Base-by-base conservation (phyloP, 2,113 vertebrate species). In the Cygnus buccinator region DNA sequence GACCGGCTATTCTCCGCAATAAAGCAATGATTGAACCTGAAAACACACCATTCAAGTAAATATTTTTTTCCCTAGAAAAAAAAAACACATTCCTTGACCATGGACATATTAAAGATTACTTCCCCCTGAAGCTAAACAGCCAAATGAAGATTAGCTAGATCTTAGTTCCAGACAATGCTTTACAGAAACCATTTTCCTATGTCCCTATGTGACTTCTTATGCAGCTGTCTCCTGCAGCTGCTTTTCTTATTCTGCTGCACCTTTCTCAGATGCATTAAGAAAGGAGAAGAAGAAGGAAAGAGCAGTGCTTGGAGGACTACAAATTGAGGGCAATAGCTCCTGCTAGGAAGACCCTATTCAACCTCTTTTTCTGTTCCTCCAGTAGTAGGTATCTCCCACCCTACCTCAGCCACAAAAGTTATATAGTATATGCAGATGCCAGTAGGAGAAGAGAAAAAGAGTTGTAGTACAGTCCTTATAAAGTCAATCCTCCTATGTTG, bases 21-120 rank as follows among this genome's bases (percentile, higher is more conserved):
- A 99, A 99, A 98, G 99, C 99, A 61, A 99, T 99, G 99, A 98
- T 99, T 87, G 99, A 99, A 91, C 98, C 99, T 37, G 99, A 99
- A 96, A 99, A 99, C 97, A 99, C 99, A 26, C 99, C 99, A 2
- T 99, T 99, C 98, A 99, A 99, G 99, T 99, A 97, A 97, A 98
- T 75, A 4, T 8, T 77, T 54, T 46, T 46, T 68, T 80, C 37
- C 26, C 21, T 62, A 74, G 25, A 25, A 50, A 23, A 50, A 22
- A 89, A 67, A 84, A 59, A 0, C 10, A 35, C 3, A 0, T 50
- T 71, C 8, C 87, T 74, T 71, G 16, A 63, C 70, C 13, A 39
- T 15, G 63, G 22, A 46, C 76, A 63, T 71, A 61, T 17, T 72
- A 9, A 48, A 28, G 29, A 75, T 11, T 31, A 33, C 71, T 90